Evolutionary conservation across 2,797 vertebrate genomes (phyloP).

Genomic region (Sebastes hopkinsi): DNA sequence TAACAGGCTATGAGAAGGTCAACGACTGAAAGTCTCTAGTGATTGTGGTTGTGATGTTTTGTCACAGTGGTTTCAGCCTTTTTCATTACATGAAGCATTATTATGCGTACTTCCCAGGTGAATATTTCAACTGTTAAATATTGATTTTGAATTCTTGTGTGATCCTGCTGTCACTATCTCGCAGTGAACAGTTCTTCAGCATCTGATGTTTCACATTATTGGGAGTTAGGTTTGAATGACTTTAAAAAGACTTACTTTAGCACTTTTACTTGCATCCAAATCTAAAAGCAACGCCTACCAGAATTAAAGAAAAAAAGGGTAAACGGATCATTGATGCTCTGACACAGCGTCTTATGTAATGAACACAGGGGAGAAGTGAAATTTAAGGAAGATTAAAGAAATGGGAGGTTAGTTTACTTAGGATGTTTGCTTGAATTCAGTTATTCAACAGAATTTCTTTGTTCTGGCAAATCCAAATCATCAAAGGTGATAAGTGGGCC

Average conservation of each 20-base stretch:
- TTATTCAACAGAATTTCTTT: constrained; percentile 2
- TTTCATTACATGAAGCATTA: not conserved
- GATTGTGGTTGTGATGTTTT: constrained; percentile 38
- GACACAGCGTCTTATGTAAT: not conserved
- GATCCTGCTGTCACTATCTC: not conserved
- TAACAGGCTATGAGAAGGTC: constrained; percentile 64
- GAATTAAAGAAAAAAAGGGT: not conserved
- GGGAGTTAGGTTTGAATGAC: not conserved
- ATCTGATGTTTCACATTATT: constrained; percentile 2
- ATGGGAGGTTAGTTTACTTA: not conserved
- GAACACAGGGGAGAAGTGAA: not conserved
- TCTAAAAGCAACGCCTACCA: not conserved
- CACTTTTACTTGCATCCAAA: not conserved
- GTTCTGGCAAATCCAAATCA: constrained; percentile 2
- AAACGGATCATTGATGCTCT: not conserved
- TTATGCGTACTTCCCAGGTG: not conserved
- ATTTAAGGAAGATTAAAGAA: not conserved
- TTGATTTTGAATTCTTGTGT: not conserved
- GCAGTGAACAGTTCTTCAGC: not conserved
- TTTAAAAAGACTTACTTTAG: not conserved
- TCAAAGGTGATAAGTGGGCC: not conserved
- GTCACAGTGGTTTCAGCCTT: not conserved
- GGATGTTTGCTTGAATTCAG: not conserved
- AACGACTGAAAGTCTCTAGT: constrained; percentile 27
- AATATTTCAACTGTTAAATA: not conserved